Conservation (phyloP, 2,797 vertebrate species). For the Tympanoctomys barrerae region DNA sequence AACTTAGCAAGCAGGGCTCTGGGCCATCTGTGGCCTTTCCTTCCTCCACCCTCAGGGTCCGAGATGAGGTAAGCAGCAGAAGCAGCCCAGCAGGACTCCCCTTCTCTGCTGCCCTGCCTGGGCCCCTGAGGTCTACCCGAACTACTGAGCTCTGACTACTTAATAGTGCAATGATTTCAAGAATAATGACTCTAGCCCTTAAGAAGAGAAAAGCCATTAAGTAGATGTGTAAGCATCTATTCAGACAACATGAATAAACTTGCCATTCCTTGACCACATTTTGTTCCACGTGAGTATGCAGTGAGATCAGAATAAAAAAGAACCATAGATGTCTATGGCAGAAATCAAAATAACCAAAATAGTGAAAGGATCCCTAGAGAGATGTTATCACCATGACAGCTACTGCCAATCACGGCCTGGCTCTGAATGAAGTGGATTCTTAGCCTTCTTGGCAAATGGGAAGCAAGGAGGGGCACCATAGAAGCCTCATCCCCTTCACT, state of each 20-base stretch:
- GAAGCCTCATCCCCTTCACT: slow-evolving; percentile 21
- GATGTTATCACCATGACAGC: slow-evolving; percentile 93
- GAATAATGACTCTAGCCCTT: slow-evolving; percentile 78
- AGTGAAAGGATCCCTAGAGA: slow-evolving; percentile 92
- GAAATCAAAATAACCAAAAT: slow-evolving; percentile 95
- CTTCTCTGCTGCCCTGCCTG: neutral
- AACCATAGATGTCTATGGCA: slow-evolving; percentile 94
- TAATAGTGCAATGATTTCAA: neutral
- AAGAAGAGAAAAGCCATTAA: slow-evolving; percentile 83
- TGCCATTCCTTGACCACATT: slow-evolving; percentile 87
- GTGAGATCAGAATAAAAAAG: slow-evolving; percentile 94
- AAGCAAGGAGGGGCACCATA: neutral
- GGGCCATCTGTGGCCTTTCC: neutral
- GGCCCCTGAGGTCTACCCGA: neutral
- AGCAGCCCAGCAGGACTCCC: neutral
- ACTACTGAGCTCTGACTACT: neutral
- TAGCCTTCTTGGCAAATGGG: slow-evolving; percentile 84
- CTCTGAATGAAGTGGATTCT: slow-evolving; percentile 94
- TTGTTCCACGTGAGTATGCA: slow-evolving; percentile 93
- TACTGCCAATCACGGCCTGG: slow-evolving; percentile 93
- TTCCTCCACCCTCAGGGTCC: neutral
- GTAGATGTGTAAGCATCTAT: neutral
- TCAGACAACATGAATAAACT: neutral
- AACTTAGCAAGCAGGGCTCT: neutral
- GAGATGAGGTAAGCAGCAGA: neutral